Conservation (phyloP, 2,113 vertebrate genomes). For the Gymnorhina tibicen region DNA sequence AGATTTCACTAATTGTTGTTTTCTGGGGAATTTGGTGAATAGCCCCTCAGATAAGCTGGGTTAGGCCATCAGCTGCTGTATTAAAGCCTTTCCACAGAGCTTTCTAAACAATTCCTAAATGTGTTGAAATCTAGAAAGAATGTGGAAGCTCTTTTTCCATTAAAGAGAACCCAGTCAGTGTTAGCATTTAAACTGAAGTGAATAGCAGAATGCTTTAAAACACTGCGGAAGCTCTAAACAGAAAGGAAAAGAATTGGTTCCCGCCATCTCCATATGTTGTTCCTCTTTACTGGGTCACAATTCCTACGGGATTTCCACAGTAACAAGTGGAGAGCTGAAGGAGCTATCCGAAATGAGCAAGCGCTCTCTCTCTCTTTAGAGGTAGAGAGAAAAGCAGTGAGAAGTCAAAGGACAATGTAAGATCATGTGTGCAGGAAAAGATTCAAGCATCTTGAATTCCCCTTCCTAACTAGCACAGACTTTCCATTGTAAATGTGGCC, state of each 20-base stretch:
- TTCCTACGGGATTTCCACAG: background rate
- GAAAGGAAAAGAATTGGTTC: background rate
- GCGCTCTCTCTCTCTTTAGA: background rate
- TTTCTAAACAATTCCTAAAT: slow-evolving; percentile 6
- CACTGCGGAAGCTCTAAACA: background rate
- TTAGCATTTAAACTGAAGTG: background rate
- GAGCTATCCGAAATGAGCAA: background rate
- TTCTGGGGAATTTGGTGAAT: background rate
- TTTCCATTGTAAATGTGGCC: background rate
- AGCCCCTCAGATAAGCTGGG: background rate
- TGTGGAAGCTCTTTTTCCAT: background rate
- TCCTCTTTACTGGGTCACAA: background rate
- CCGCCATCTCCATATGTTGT: background rate
- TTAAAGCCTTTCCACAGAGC: background rate
- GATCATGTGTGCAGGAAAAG: background rate
- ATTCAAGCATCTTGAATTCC: background rate
- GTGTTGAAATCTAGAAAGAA: slow-evolving; percentile 6
- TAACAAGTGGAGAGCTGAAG: background rate
- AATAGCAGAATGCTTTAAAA: background rate
- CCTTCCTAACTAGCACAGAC: background rate
- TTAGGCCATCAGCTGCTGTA: background rate
- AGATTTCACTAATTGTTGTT: background rate
- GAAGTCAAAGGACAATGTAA: background rate
- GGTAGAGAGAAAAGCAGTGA: background rate
- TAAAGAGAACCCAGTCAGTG: background rate